Base-by-base conservation (phyloP, 2,797 vertebrate genomes). In the Cetoscarus ocellatus region DNA sequence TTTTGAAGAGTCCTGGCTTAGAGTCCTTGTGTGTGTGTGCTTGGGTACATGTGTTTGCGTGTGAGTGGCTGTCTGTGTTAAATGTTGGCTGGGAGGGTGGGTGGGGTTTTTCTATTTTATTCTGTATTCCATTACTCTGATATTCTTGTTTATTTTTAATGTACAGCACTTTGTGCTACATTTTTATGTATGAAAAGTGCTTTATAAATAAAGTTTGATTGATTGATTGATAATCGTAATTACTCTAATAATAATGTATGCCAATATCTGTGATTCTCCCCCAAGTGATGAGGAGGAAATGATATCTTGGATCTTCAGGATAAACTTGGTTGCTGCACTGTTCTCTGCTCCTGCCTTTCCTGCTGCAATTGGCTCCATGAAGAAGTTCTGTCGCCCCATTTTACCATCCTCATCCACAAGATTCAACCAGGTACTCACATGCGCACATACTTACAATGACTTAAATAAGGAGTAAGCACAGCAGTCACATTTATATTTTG, bases 271-370 rank as follows among this genome's bases (percentile, higher is more conserved):
- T 38, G 34, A 7, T 34, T 17, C 35, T 17, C 14, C 13, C 13
- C 36, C 7, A 66, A 99, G 98, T 90, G 97, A 96, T 64, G 97
- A 98, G 81, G 97, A 98, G 79, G 98, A 99, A 87, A 99, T 99
- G 98, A 93, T 97, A 74, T 99, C 98, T 27, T 99, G 98, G 98
- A 98, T 99, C 80, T 95, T 98, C 80, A 87, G 98, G 76, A 98
- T 99, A 91, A 99, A 99, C 90, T 92, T 99, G 6, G 97, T 99
- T 66, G 97, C 97, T 0, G 96, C 98, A 47, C 95, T 98, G 76
- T 99, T 98, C 88, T 99, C 97, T 0, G 97, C 98, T 44, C 98
- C 98, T 0, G 96, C 98, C 53, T 99, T 99, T 86, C 98, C 98
- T 9, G 98, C 98, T 9, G 97, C 98, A 5, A 98, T 99, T 19